Evolutionary conservation across 2,113 vertebrate genomes (phyloP), one percentile per base, ranked within the genome.

Genomic region (Osmerus eperlanus): DNA sequence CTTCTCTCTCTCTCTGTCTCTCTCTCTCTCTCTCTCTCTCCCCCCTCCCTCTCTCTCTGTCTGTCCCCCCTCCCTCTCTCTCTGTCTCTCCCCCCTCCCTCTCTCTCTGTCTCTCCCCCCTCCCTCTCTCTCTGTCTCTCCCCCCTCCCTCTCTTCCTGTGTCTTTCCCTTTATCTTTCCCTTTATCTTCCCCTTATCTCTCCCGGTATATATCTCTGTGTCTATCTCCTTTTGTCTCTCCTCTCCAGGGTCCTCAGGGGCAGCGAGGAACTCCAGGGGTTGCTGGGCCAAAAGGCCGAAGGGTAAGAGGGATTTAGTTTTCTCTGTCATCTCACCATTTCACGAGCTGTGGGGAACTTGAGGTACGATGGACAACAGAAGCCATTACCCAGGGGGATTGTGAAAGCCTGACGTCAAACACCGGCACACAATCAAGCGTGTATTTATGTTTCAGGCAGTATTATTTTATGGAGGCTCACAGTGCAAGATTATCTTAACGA

Each of bases 261-360:
- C 67, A 81, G 78, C 94, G 93, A 85, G 97, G 97, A 52, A 74
- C 81, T 71, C 81, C 92, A 67, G 97, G 97, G 2, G 89, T 83
- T 15, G 86, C 89, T 59, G 97, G 97, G 67, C 77, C 88, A 18
- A 97, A 98, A 85, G 97, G 97, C 81, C 91, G 89, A 87, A 94
- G 91, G 87, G 97, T 99, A 92, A 96, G 94, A 91, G 32, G 18
- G 23, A 28, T 11, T 4, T 21, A 3, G 60, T 55, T 65, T 0
- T 36, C 55, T 59, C 68, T 56, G 18, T 23, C 3, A 14, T 47
- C 18, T 19, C 11, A 16, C 59, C 36, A 8, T 52, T 15, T 61
- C 16, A 16, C 16, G n/a, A 19, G 15, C 55, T 56, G 5, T 4
- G 15, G 3, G 55, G 15, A 56, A 56, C n/a, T 4, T 56, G 16